Conservation (phyloP, 1,140 invertebrate genomes). For the Leptopilina clavipes region DNA sequence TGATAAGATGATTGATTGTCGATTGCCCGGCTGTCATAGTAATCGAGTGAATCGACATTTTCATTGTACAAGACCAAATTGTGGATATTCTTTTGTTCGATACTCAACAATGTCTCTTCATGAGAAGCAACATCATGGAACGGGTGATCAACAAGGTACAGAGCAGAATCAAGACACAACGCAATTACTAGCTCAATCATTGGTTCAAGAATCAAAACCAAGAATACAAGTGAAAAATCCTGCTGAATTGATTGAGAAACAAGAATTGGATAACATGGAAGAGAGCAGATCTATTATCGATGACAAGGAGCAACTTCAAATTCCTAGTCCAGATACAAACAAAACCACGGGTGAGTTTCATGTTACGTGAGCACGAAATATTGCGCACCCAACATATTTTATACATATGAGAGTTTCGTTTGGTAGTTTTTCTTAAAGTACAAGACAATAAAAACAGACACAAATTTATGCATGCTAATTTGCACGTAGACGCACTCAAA, state of each 20-base stretch:
- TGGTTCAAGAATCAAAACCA: slow-evolving; percentile 64
- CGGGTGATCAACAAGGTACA: slow-evolving; percentile 43
- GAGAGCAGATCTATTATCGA: slow-evolving; percentile 61
- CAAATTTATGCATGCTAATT: slow-evolving; percentile 52
- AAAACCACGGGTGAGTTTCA: slow-evolving; percentile 72
- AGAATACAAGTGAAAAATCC: slow-evolving; percentile 74
- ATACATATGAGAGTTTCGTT: slow-evolving; percentile 50
- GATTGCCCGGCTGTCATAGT: slow-evolving; percentile 81
- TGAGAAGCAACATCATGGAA: slow-evolving; percentile 77
- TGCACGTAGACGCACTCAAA: slow-evolving; percentile 63
- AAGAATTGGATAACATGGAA: slow-evolving; percentile 55
- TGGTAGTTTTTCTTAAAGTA: slow-evolving; percentile 51
- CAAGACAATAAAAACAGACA: slow-evolving; percentile 35
- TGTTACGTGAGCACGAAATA: slow-evolving; percentile 53
- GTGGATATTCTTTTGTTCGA: slow-evolving; percentile 85
- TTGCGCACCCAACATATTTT: slow-evolving; percentile 51
- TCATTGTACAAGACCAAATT: slow-evolving; percentile 84
- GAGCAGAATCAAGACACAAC: slow-evolving; percentile 56
- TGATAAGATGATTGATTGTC: slow-evolving; percentile 86
- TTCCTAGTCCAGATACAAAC: slow-evolving; percentile 63
- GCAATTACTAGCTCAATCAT: slow-evolving; percentile 50
- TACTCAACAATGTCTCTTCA: slow-evolving; percentile 85
- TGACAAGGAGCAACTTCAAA: slow-evolving; percentile 64
- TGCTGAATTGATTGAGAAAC: slow-evolving; percentile 71
- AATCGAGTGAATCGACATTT: slow-evolving; percentile 85